phyloP scores from a whole-genome alignment of 2,113 vertebrate species.

The Megaptera novaeangliae region DNA sequence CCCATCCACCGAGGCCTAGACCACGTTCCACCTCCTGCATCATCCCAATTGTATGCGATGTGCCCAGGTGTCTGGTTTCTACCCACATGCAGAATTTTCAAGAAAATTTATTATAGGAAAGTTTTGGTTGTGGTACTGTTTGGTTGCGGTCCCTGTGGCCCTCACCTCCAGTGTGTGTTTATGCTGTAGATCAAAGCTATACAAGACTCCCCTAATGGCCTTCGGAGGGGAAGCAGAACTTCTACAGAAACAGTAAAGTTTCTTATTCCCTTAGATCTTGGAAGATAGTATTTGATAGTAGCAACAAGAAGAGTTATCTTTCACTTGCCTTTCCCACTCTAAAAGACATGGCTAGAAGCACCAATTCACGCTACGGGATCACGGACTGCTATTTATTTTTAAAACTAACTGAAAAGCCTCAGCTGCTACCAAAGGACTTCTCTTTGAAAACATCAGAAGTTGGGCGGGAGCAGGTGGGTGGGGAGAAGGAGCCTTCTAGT shows the following conservation, averaged over 20 bases:
- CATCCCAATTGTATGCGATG: neutral
- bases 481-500: neutral
- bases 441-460: slow-evolving; percentile 40
- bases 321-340: neutral
- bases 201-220: neutral
- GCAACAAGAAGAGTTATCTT: neutral
- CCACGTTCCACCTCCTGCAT: neutral
- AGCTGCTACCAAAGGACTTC: slow-evolving; percentile 4
- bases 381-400: neutral
- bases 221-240: slow-evolving; percentile 4
- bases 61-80: neutral
- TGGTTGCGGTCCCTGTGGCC: neutral
- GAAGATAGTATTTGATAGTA: neutral
- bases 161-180: neutral
- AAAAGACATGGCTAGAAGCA: neutral
- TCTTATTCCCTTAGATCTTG: slow-evolving; percentile 37
- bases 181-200: neutral
- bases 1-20: neutral
- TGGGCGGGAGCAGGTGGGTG: neutral
- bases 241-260: neutral
- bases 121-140: neutral
- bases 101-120: neutral
- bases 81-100: neutral
- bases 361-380: neutral
- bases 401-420: slow-evolving; percentile 36